Base-by-base conservation (phyloP, 2,888 invertebrate species). In the Drosophila barbarae region DNA sequence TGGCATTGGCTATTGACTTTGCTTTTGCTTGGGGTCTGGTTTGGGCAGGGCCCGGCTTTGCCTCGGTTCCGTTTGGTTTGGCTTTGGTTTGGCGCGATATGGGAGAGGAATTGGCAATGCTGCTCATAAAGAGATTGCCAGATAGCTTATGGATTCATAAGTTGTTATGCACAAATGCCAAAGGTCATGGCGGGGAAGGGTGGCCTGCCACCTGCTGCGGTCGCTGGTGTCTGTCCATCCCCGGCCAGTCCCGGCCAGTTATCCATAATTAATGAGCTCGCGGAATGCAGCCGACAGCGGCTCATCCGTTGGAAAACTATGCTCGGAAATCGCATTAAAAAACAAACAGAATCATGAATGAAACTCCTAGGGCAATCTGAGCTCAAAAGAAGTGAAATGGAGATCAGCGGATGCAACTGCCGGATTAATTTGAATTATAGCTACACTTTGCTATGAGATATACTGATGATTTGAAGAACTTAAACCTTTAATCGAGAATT, bases 1-100 rank as follows among this genome's bases (percentile, higher is more conserved):
- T 84, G 86, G 86, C 86, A 82, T 84, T 82, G 81, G 84, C 72
- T 86, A 82, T 82, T 82, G 81, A 86, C 81, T 82, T 86, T 81
- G 82, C 73, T 69, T 44, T 72, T 66, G 57, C 41, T 28, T 6
- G 41, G 47, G 42, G 30, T 65, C 67, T 67, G 64, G 61, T 69
- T 57, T 72, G 53, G 65, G 52, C 30, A 13, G 30, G 46, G 28
- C 15, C 28, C 44, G 4, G 28, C 28, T 9, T 28, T 18, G 44
- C 44, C 5, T 47, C 38, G 38, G 15, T 50, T 26, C 28, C 49
- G 55, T 52, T 44, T 47, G 57, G 46, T 60, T 76, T 51, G 61
- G 53, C 34, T 53, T 35, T 30, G 35, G 13, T 44, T 13, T 32
- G 36, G 51, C 39, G 26, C 49, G 67, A 41, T 61, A 49, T 18